phyloP scores from a whole-genome alignment of 2,888 invertebrate genomes.

The Lamellibrachia satsuma region DNA sequence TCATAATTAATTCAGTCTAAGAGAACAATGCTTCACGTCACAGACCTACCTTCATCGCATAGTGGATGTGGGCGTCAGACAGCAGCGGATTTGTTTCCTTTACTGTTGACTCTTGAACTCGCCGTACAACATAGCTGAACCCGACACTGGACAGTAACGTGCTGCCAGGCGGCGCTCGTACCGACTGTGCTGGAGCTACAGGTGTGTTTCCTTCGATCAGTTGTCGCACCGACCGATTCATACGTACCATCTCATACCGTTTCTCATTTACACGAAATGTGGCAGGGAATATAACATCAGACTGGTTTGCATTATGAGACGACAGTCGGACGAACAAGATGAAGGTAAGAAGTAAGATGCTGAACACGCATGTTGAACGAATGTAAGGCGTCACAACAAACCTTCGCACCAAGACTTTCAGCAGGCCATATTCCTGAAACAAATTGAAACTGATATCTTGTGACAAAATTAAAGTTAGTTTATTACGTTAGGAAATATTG shows the following conservation, averaged over 20 bases:
- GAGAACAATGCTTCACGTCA: too few species aligned
- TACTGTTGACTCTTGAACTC: background rate
- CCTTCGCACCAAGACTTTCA: background rate
- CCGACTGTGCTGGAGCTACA: background rate
- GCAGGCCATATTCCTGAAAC: background rate
- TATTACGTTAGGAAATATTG: too few species aligned
- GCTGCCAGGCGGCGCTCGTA: background rate
- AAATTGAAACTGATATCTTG: background rate
- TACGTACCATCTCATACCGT: background rate
- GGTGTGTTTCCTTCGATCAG: background rate
- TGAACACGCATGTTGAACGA: background rate
- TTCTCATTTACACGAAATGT: background rate
- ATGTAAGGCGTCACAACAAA: background rate
- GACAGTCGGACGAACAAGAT: background rate
- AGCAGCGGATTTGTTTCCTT: background rate
- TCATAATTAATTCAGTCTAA: too few species aligned
- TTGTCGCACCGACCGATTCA: background rate
- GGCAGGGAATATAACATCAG: too few species aligned
- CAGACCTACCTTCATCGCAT: background rate
- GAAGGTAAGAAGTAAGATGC: background rate
- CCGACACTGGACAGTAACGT: background rate
- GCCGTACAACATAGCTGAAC: background rate
- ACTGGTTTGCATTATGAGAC: too few species aligned
- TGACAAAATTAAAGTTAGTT: too few species aligned
- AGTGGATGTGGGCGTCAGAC: background rate